Evolutionary conservation across 2,113 vertebrate genomes (phyloP).

Genomic region (Columba janthina): DNA sequence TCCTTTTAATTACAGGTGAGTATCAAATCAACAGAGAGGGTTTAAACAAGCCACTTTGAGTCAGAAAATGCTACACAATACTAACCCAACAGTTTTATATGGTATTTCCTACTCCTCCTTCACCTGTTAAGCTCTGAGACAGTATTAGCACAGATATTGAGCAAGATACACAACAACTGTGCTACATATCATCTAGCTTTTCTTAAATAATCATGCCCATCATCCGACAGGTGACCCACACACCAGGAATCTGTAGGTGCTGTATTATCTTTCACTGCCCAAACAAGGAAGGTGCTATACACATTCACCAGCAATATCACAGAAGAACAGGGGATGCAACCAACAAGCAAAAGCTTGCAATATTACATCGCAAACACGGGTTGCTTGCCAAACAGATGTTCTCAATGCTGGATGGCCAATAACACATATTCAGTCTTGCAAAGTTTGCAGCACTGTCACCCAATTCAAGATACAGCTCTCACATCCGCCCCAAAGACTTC

Average conservation of each 20-base stretch:
- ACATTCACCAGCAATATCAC: not conserved
- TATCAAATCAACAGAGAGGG: not conserved
- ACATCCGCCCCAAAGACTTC: fast-evolving
- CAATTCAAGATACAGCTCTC: not conserved
- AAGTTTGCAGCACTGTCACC: not conserved
- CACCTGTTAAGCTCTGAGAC: not conserved
- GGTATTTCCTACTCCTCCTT: not conserved
- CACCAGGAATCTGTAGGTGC: not conserved
- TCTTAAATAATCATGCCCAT: not conserved
- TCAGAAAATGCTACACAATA: not conserved
- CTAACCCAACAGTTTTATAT: not conserved
- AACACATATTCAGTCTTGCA: fast-evolving
- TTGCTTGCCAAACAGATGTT: not conserved
- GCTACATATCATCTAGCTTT: not conserved
- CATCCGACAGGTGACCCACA: not conserved
- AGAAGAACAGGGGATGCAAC: not conserved
- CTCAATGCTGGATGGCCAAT: not conserved
- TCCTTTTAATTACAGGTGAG: not conserved
- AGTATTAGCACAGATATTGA: not conserved
- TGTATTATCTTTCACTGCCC: not conserved
- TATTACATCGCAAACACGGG: fast-evolving
- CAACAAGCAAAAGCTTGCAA: not conserved
- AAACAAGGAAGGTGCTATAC: not conserved
- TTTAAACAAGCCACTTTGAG: not conserved
- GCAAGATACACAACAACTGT: not conserved